A percentile compares a stretch with the other conserved stretches of the same genome.
Evolutionary conservation across 2,113 vertebrate species (phyloP).

Genomic region (Plotosus lineatus): DNA sequence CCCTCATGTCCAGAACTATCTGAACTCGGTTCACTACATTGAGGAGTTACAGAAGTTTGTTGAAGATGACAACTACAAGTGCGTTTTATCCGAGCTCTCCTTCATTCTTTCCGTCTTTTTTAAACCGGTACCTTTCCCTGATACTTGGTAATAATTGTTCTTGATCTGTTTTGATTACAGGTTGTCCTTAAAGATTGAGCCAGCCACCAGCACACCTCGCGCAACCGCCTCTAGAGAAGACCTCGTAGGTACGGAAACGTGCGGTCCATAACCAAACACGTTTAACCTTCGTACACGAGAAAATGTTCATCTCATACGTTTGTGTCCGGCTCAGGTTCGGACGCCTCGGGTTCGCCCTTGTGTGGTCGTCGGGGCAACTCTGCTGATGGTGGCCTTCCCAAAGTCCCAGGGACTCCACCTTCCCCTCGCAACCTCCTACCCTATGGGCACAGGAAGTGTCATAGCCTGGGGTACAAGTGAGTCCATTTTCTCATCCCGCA

Average conservation of each 20-base stretch:
- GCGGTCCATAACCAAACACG: not conserved
- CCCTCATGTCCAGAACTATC: conserved; percentile 96
- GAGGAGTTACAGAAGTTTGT: conserved; percentile 99
- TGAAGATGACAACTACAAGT: conserved; percentile 99
- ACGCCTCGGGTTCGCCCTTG: conserved; percentile 86
- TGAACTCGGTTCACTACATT: conserved; percentile 96
- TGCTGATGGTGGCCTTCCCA: conserved; percentile 77
- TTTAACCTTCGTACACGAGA: not conserved
- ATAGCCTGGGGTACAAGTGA: conserved; percentile 98
- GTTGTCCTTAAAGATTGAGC: conserved; percentile 96
- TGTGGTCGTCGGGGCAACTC: conserved; percentile 79
- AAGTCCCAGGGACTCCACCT: conserved; percentile 86
- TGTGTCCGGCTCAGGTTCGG: conserved; percentile 75
- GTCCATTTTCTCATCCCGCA: conserved; percentile 50
- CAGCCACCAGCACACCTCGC: conserved; percentile 91
- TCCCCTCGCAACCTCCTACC: conserved; percentile 91
- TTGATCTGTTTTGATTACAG: conserved; percentile 67
- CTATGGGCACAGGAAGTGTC: conserved; percentile 94
- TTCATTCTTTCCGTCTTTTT: not conserved
- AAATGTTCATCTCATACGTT: not conserved
- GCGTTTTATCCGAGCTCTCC: conserved; percentile 55
- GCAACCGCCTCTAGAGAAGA: conserved; percentile 92
- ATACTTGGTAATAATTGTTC: too few relatives aligned
- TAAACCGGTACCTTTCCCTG: too few relatives aligned
- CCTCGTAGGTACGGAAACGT: conserved; percentile 76